phyloP scores from a whole-genome alignment of 2,888 invertebrate species.

The Spilosoma lubricipeda region DNA sequence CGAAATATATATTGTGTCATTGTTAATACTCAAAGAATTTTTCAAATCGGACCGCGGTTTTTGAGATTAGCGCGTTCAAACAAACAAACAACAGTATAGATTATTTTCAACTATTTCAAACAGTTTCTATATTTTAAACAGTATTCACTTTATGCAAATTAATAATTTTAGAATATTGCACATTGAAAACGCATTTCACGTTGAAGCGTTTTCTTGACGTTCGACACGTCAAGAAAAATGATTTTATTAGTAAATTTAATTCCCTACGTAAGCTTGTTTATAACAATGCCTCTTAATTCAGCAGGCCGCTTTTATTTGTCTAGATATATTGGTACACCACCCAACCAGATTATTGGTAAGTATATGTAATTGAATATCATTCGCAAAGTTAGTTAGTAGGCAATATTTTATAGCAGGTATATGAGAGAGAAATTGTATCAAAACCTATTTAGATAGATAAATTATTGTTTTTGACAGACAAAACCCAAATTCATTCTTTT shows the following conservation, averaged over 20 bases:
- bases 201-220: too few species aligned
- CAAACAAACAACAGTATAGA: too few species aligned
- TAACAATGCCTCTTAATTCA: too few species aligned
- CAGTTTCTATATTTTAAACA: too few species aligned
- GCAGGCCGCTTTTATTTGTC: not conserved
- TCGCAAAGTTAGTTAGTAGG: not conserved
- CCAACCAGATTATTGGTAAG: not conserved
- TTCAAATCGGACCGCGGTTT: too few species aligned
- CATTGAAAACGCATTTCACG: too few species aligned
- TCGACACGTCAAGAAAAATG: not conserved
- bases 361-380: not conserved
- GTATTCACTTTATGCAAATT: too few species aligned
- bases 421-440: not conserved
- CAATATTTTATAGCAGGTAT: not conserved
- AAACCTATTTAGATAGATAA: not conserved
- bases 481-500: constrained; percentile 30
- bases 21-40: too few species aligned
- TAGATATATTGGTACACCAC: not conserved
- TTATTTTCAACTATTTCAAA: too few species aligned
- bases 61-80: too few species aligned
- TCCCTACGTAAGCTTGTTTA: not conserved
- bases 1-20: too few species aligned
- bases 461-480: constrained; percentile 22
- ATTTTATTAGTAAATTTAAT: not conserved
- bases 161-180: too few species aligned